A percentile compares a stretch with the other conserved stretches of the same genome.
Evolutionary conservation across 2,797 vertebrate genomes (phyloP).

Genomic region (Pygocentrus nattereri): DNA sequence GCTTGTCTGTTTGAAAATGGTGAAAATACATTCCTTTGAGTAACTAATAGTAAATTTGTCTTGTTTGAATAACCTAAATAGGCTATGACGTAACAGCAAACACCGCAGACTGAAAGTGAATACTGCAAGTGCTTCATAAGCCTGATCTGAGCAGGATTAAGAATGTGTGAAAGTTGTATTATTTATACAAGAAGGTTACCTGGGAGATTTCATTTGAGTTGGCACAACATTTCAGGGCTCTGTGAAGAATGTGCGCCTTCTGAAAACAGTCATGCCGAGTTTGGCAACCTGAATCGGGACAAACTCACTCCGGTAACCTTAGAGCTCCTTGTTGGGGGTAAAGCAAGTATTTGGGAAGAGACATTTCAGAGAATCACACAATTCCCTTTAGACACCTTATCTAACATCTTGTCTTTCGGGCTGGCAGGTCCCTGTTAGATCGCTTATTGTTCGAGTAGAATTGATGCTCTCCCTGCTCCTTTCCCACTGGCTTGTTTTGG

Average conservation of each 20-base stretch:
- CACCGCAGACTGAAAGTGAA: slow-evolving; percentile 22
- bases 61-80: slow-evolving; percentile 5
- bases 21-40: background rate
- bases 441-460: slow-evolving; percentile 53
- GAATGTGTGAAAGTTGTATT: slow-evolving; percentile 39
- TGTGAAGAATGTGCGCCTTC: slow-evolving; percentile 43
- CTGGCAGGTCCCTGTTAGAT: slow-evolving; percentile 55
- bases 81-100: background rate
- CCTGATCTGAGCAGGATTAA: slow-evolving; percentile 13
- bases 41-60: slow-evolving; percentile 4
- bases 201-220: slow-evolving; percentile 53
- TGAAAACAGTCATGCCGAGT: slow-evolving; percentile 43
- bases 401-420: slow-evolving; percentile 52
- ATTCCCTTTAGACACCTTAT: slow-evolving; percentile 43
- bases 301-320: slow-evolving; percentile 54
- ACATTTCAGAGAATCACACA: slow-evolving; percentile 38
- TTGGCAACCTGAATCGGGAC: slow-evolving; percentile 42
- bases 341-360: slow-evolving; percentile 63
- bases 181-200: slow-evolving; percentile 34
- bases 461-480: slow-evolving; percentile 55
- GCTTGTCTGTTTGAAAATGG: background rate
- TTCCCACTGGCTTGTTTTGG: slow-evolving; percentile 60
- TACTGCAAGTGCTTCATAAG: slow-evolving; percentile 37
- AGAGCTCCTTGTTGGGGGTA: slow-evolving; percentile 61
- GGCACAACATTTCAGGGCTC: slow-evolving; percentile 41